Evolutionary conservation across 2,113 vertebrate genomes (phyloP), one percentile per base, ranked within the genome.

Genomic region (Rissa tridactyla): DNA sequence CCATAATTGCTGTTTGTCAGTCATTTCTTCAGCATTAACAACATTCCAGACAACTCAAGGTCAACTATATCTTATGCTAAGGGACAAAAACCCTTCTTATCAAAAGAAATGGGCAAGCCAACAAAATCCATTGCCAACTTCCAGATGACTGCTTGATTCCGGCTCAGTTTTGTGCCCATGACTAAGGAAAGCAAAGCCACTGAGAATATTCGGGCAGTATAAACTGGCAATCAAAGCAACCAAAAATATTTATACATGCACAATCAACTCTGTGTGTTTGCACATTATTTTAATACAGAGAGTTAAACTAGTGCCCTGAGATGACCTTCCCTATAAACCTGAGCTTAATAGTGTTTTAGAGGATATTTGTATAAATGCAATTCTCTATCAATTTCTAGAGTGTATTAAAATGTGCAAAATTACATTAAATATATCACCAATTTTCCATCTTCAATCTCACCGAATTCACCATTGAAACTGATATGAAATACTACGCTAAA

Each of bases 1-100:
- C 90, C 86, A 69, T 91, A 96, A 97, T 94, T 97, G 93, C 92
- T 96, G 83, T 96, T 96, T 96, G 88, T 91, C 94, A 95, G 83
- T 73, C 80, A 94, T 95, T 92, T 92, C 61, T 94, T 94, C 90
- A 81, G 91, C 77, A 95, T 93, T 94, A 95, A 82, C 51, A 90
- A 61, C 10, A 34, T 70, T 96, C 51, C 85, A 89, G 89, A 79
- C 79, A 92, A 95, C 72, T 92, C 94, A 97, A 96, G 97, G 95
- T 97, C 96, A 97, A 69, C 65, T 65, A 23, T 40, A 82, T 86
- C 79, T 95, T 92, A 92, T 27, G 64, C 32, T 93, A 66, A 89
- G 81, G 82, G 62, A 90, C 72, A 96, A 86, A 86, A 94, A 12
- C 8, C 23, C 58, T 85, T 82, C 91, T 88, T 71, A 83, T 72